Evolutionary conservation across 2,797 vertebrate species (phyloP).

Genomic region (Hoplostethus mediterraneus): DNA sequence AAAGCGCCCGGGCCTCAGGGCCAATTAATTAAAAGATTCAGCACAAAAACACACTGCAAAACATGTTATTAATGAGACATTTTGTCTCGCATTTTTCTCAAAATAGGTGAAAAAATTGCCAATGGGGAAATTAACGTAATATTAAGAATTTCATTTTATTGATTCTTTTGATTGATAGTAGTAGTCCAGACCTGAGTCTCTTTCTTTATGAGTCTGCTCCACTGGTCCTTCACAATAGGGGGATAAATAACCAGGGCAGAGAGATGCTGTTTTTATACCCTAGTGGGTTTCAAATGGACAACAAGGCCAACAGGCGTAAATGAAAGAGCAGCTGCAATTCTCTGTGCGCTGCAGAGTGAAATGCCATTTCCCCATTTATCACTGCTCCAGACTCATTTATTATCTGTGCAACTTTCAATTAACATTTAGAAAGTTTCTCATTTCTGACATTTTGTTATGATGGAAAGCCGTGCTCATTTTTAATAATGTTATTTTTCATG

Average conservation of each 20-base stretch:
- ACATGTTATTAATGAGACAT: too few relatives aligned
- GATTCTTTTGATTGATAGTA: too few relatives aligned
- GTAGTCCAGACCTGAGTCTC: neutral
- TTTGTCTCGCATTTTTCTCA: too few relatives aligned
- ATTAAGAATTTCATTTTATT: too few relatives aligned
- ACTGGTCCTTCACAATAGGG: constrained; percentile 17
- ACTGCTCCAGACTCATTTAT: constrained; percentile 25
- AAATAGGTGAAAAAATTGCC: too few relatives aligned
- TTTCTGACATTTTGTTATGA: constrained; percentile 37
- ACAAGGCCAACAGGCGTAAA: constrained; percentile 51
- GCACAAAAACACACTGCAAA: too few relatives aligned
- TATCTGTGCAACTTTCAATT: constrained; percentile 35
- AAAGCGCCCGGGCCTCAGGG: too few relatives aligned
- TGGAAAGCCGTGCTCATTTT: neutral
- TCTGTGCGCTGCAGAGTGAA: constrained; percentile 20
- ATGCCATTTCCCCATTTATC: constrained; percentile 44
- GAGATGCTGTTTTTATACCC: constrained; percentile 38
- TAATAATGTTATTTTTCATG: constrained; percentile 6
- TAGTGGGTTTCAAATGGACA: constrained; percentile 42
- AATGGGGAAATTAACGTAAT: too few relatives aligned
- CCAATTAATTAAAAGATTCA: too few relatives aligned
- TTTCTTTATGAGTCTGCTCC: neutral
- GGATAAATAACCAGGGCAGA: constrained; percentile 40
- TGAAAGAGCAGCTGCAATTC: constrained; percentile 51
- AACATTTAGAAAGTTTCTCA: constrained; percentile 34